Evolutionary conservation across 2,113 vertebrate species (phyloP).

Genomic region (Columba livia): DNA sequence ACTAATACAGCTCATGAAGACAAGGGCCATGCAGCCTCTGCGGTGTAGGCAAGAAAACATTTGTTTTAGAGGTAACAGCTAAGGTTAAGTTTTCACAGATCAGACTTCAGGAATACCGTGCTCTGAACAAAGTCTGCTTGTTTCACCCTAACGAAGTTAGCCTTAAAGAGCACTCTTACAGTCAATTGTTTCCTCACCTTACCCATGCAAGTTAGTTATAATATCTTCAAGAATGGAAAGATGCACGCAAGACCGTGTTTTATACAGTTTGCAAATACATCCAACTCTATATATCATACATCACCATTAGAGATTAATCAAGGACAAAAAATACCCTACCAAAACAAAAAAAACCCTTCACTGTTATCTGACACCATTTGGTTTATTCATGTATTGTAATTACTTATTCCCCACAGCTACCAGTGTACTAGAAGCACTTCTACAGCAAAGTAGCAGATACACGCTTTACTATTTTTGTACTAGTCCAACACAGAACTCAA

Average conservation of each 20-base stretch:
- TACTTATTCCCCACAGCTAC: neutral
- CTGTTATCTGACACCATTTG: neutral
- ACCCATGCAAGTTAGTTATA: neutral
- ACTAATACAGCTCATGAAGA: neutral
- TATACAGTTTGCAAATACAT: neutral
- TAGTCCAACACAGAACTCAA: neutral
- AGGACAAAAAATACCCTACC: neutral
- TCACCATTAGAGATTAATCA: neutral
- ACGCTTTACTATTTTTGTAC: neutral
- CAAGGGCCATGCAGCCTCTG: neutral
- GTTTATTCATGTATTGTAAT: neutral
- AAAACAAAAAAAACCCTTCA: neutral
- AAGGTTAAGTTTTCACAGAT: neutral
- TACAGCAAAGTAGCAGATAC: too few species aligned
- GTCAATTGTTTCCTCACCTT: neutral
- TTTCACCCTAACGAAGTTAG: neutral
- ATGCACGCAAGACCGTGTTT: neutral
- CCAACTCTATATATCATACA: neutral
- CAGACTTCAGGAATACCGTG: neutral
- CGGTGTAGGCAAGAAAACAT: neutral
- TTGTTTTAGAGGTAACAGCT: neutral
- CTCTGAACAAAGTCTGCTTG: neutral
- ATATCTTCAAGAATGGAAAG: neutral
- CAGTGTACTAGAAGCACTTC: neutral
- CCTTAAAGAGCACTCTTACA: neutral